Evolutionary conservation across 2,888 invertebrate genomes (phyloP), one percentile per base, ranked within the genome.

Genomic region (Lordiphosa fenestrarum): DNA sequence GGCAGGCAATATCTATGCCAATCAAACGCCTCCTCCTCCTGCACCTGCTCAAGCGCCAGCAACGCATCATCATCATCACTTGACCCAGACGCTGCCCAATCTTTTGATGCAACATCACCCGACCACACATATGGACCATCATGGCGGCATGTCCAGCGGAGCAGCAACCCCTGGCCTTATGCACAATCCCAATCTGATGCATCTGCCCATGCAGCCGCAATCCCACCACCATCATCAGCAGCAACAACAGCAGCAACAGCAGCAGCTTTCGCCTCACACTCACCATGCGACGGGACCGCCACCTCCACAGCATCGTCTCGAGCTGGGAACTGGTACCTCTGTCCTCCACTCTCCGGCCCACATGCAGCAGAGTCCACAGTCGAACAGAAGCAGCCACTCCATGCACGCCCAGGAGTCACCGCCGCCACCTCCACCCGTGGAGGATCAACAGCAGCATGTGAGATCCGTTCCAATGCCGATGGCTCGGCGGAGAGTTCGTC

Each of bases 141-240:
- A 81, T 25, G 72, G 64, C 9, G 72, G 67, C 9, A 64, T 81
- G 54, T 57, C 41, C 4, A 42, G 44, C n/a, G 63, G 54, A 33
- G 53, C 68, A 1, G 58, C 66, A 7, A 69, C 76, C 23, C 84
- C 74, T 35, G 84, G 77, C 46, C 78, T 84, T 12, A 87, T 89
- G 87, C 88, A 89, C 61, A 89, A 88, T 66, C 86, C 86, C 15
- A 88, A 86, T 78, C 69, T 88, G 36, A 85, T 89, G 83, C 88
- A 88, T 64, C 69, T 88, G 59, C 80, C 86, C 3, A 77, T 70
- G 59, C 83, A 84, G 36, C 49, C 61, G 51, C 80, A 58, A 57
- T 63, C 23, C 6, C 74, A 76, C 19, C 78, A 83, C 6, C 82
- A 84, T 4, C 73, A 70, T 2, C 66, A 66, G n/a, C 67, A 53